A percentile compares a stretch with the other conserved stretches of the same genome.
phyloP scores from a whole-genome alignment of 2,888 invertebrate species.

The Pollenia angustigena region DNA sequence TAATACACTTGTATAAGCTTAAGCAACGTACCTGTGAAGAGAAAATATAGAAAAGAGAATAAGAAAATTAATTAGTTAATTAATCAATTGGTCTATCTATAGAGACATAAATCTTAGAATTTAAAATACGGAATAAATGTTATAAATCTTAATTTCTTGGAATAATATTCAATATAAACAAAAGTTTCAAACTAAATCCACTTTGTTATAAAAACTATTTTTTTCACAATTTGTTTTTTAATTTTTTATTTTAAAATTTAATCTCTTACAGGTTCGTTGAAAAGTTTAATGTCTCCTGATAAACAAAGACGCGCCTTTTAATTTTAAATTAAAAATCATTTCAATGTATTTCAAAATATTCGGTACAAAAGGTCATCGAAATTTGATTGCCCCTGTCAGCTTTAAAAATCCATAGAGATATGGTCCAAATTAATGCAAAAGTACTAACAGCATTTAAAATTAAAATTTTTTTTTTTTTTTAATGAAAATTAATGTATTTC shows the following conservation, averaged over 20 bases:
- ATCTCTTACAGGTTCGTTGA: slow-evolving; percentile 2
- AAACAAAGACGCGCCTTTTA: slow-evolving; percentile 4
- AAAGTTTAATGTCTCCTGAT: background rate
- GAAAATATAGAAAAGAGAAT: slow-evolving; percentile 15
- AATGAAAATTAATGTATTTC: slow-evolving; percentile 22
- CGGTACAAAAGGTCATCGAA: slow-evolving; percentile 39
- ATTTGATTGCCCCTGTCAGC: slow-evolving; percentile 6
- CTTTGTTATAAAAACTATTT: too few species aligned
- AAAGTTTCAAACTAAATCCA: too few species aligned
- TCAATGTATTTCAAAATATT: slow-evolving; percentile 27
- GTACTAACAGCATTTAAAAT: slow-evolving; percentile 14
- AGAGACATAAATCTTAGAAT: slow-evolving; percentile 33
- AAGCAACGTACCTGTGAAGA: slow-evolving; percentile 41
- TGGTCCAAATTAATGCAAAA: background rate
- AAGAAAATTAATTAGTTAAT: slow-evolving; percentile 51
- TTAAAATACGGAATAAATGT: background rate
- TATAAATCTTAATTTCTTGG: too few species aligned
- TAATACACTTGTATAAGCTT: background rate
- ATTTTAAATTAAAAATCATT: slow-evolving; percentile 11
- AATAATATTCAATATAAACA: too few species aligned
- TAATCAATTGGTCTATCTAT: slow-evolving; percentile 3
- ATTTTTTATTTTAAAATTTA: background rate
- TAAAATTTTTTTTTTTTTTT: slow-evolving; percentile 1
- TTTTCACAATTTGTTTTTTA: too few species aligned
- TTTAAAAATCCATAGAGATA: slow-evolving; percentile 1